phyloP scores from a whole-genome alignment of 2,888 invertebrate genomes.

The Agrochola lychnidis region DNA sequence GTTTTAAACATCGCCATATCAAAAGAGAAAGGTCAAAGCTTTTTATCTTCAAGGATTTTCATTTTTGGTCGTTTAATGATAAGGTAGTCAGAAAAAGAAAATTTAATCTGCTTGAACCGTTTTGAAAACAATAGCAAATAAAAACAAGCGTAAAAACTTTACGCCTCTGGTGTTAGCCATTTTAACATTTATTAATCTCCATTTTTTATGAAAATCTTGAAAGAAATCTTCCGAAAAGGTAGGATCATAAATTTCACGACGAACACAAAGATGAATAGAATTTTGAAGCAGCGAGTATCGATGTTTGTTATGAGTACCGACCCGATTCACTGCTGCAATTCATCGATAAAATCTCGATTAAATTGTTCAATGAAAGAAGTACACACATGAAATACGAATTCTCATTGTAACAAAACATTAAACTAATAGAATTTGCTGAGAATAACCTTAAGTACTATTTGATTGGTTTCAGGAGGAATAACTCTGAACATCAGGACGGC shows the following conservation, averaged over 20 bases:
- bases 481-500: too few relatives aligned
- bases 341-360: conserved; percentile 13
- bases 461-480: not conserved
- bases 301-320: conserved; percentile 1
- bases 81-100: not conserved
- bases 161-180: conserved; percentile 5
- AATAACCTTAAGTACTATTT: not conserved
- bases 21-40: conserved; percentile 18
- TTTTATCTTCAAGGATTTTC: conserved; percentile 19
- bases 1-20: conserved; percentile 20
- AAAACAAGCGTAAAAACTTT: conserved; percentile 20
- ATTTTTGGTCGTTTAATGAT: not conserved
- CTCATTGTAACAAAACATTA: not conserved
- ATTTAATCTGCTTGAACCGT: not conserved
- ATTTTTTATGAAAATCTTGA: conserved; percentile 8
- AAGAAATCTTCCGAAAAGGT: not conserved
- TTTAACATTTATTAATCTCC: conserved; percentile 10
- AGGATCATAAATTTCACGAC: conserved; percentile 7
- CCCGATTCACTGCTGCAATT: not conserved
- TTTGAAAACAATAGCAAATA: conserved; percentile 28
- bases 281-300: not conserved
- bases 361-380: conserved; percentile 2
- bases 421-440: not conserved
- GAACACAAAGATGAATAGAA: conserved; percentile 4
- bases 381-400: not conserved